Percentiles rank a stretch among this genome's conserved stretches.
Conservation (phyloP, 2,113 vertebrate species). For the Arizona elegans region DNA sequence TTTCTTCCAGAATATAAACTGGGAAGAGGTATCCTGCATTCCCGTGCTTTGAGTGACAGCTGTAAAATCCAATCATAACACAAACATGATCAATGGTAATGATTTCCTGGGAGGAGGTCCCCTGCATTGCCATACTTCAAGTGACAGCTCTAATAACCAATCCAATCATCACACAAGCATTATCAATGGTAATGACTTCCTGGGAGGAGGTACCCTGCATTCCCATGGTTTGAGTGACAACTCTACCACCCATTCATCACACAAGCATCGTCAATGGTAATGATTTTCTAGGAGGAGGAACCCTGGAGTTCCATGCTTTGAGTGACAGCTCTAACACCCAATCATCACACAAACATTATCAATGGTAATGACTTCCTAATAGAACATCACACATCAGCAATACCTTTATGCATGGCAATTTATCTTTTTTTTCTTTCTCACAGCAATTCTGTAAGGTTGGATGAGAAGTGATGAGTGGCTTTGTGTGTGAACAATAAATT, state of each 20-base stretch:
- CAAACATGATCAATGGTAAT: background rate
- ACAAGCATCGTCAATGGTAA: background rate
- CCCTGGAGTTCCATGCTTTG: no score
- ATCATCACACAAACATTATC: no score
- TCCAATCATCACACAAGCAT: background rate
- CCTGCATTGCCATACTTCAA: background rate
- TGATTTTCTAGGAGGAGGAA: background rate
- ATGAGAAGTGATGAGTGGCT: background rate
- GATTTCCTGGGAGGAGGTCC: background rate
- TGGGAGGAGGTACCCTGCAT: background rate
- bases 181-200: background rate
- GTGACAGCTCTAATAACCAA: background rate
- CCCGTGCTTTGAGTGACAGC: background rate
- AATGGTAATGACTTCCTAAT: background rate
- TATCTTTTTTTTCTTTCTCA: background rate
- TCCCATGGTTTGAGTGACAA: no score
- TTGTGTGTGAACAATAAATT: background rate
- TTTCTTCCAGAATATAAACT: background rate
- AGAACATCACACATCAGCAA: background rate
- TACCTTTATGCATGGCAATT: background rate
- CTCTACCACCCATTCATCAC: no score
- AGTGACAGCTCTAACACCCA: no score
- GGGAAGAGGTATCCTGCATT: background rate
- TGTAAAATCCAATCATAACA: background rate
- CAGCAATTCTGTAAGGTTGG: background rate